Conservation (phyloP, 2,888 invertebrate species). For the Melieria picta region DNA sequence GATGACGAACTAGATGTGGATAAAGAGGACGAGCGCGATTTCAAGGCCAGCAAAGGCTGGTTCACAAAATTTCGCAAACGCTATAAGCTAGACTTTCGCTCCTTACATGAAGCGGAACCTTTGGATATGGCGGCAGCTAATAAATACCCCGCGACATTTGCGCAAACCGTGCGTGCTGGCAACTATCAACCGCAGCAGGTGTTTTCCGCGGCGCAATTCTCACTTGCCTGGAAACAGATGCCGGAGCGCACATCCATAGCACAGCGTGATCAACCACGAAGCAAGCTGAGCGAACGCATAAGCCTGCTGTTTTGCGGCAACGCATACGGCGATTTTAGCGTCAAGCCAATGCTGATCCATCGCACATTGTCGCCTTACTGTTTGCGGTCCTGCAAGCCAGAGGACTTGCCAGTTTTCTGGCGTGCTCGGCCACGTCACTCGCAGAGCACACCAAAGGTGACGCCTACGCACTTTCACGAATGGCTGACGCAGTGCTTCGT, state of each 20-base stretch:
- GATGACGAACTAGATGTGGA: background rate
- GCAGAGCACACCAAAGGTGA: constrained; percentile 7
- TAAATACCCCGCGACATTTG: constrained; percentile 15
- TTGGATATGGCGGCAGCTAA: background rate
- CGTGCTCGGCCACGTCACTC: constrained; percentile 1
- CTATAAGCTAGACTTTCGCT: constrained; percentile 7
- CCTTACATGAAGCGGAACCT: background rate
- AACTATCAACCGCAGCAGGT: constrained; percentile 31
- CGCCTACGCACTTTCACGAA: constrained; percentile 21
- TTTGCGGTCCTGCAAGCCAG: constrained; percentile 4
- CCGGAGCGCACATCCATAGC: constrained; percentile 15
- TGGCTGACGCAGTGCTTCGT: constrained; percentile 32
- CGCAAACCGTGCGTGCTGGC: background rate
- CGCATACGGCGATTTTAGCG: constrained; percentile 26
- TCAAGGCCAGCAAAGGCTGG: constrained; percentile 26
- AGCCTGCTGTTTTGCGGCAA: constrained; percentile 29
- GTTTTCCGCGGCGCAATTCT: constrained; percentile 25
- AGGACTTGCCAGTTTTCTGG: constrained; percentile 27
- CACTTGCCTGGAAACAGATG: constrained; percentile 28
- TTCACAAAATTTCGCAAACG: constrained; percentile 27
- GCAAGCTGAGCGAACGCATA: constrained; percentile 20
- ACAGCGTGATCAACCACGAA: constrained; percentile 5
- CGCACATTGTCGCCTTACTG: constrained; percentile 8
- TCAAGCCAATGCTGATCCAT: constrained; percentile 32
- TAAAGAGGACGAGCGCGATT: constrained; percentile 15